These are phyloP conservation scores for Geodia barretti DNA, from an alignment of 37 sponge, comb jelly and placozoan genomes.

Conservation along the genomic window DNA sequence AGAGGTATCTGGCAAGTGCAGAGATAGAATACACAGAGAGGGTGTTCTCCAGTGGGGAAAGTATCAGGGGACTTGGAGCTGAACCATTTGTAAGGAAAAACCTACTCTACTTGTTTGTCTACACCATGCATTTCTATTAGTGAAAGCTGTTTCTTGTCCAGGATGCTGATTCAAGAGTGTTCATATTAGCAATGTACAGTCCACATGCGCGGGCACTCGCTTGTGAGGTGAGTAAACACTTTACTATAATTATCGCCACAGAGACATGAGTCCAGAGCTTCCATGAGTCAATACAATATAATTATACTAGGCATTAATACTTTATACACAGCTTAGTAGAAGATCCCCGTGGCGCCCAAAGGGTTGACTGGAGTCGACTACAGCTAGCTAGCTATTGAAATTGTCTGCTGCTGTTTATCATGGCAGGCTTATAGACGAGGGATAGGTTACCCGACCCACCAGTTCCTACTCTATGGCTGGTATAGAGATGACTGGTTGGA, in stretches of 20 bases:
- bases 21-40: neutral
- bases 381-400: too few relatives aligned
- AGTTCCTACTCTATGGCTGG: constrained; percentile 38
- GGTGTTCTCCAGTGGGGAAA: constrained; percentile 2
- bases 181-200: constrained; percentile 7
- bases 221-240: constrained; percentile 45
- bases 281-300: too few relatives aligned
- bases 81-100: constrained; percentile 33
- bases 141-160: neutral
- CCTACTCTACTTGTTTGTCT: too few relatives aligned
- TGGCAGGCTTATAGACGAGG: constrained; percentile 19
- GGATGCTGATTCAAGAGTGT: constrained; percentile 26
- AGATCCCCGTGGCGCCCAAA: too few relatives aligned
- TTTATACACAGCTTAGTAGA: neutral
- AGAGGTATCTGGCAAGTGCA: neutral
- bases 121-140: neutral
- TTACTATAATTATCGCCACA: too few relatives aligned
- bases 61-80: constrained; percentile 20
- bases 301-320: too few relatives aligned
- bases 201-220: constrained; percentile 26
- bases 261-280: too few relatives aligned
- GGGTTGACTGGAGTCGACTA: too few relatives aligned
- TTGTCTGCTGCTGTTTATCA: neutral
- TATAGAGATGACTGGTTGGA: constrained; percentile 16
- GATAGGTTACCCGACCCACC: constrained; percentile 7